Conservation (phyloP, 1,140 invertebrate genomes). For the Leptinotarsa texana region DNA sequence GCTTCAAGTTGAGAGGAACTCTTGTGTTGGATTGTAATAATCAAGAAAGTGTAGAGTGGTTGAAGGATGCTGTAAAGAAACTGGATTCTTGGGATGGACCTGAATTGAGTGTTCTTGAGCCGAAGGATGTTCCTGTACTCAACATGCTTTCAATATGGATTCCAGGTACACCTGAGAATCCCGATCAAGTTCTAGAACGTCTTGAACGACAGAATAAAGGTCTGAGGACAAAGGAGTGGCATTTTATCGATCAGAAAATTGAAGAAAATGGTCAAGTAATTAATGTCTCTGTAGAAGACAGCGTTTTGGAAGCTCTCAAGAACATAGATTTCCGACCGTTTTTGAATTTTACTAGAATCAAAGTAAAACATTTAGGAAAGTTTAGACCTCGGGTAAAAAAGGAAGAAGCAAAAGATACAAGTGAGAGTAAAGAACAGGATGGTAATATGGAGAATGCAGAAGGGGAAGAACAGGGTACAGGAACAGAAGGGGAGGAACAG, state of each 20-base stretch:
- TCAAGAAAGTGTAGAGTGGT: constrained; percentile 17
- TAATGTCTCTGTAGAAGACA: constrained; percentile 5
- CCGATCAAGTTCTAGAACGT: constrained; percentile 16
- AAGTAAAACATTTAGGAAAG: constrained; percentile 15
- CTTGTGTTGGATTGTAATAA: constrained; percentile 18
- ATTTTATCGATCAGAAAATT: neutral
- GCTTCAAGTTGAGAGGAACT: neutral
- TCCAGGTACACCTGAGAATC: constrained; percentile 7
- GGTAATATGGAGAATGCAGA: neutral
- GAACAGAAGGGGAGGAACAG: neutral
- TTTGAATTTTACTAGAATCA: constrained; percentile 17
- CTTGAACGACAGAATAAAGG: constrained; percentile 20
- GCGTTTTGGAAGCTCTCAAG: constrained; percentile 10
- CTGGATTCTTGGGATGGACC: constrained; percentile 8
- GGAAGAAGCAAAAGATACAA: neutral
- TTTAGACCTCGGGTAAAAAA: constrained; percentile 12
- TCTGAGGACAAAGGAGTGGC: constrained; percentile 14
- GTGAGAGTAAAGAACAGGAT: neutral
- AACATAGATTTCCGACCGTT: constrained; percentile 11
- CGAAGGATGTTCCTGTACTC: constrained; percentile 4
- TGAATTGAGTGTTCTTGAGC: constrained; percentile 9
- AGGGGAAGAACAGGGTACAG: neutral
- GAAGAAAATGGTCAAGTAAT: constrained; percentile 16
- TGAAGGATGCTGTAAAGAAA: neutral
- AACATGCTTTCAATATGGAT: constrained; percentile 10